Conservation (phyloP, 1,140 invertebrate species). For the Neelides sp. region DNA sequence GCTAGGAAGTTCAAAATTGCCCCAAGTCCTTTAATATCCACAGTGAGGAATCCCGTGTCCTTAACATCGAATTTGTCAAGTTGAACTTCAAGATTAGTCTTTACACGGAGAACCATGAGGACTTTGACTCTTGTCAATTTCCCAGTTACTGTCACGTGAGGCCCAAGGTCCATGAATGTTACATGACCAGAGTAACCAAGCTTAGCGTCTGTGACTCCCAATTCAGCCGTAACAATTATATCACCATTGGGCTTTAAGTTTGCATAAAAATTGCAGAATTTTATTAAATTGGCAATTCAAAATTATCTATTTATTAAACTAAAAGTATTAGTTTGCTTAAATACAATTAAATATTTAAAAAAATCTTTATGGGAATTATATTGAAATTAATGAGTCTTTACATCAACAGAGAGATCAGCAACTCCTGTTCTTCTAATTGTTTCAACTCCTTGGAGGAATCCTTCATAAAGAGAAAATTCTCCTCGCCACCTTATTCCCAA, state of each 20-base stretch:
- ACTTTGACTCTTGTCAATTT: conserved; percentile 7
- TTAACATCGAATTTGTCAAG: conserved; percentile 21
- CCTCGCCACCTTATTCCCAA: conserved; percentile 13
- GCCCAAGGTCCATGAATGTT: conserved; percentile 20
- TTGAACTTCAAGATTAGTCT: neutral
- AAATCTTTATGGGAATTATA: neutral
- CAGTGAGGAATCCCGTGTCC: conserved; percentile 5
- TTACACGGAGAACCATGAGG: conserved; percentile 5
- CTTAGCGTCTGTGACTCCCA: conserved; percentile 10
- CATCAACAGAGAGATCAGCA: conserved; percentile 12
- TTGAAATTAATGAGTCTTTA: neutral
- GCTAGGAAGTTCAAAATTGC: conserved; percentile 17
- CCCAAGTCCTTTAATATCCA: conserved; percentile 20
- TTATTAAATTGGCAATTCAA: neutral
- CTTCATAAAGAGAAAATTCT: conserved; percentile 6
- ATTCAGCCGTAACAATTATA: conserved; percentile 14
- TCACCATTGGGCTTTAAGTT: conserved; percentile 16
- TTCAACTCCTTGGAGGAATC: conserved; percentile 8
- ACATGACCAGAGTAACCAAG: conserved; percentile 8
- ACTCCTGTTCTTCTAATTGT: conserved; percentile 17
- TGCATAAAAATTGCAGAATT: neutral
- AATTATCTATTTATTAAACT: neutral
- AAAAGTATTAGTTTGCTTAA: neutral
- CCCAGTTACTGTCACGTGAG: conserved; percentile 8
- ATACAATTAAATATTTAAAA: neutral